Conservation (phyloP, 2,888 invertebrate species). For the Caenorhabditis imperialis region DNA sequence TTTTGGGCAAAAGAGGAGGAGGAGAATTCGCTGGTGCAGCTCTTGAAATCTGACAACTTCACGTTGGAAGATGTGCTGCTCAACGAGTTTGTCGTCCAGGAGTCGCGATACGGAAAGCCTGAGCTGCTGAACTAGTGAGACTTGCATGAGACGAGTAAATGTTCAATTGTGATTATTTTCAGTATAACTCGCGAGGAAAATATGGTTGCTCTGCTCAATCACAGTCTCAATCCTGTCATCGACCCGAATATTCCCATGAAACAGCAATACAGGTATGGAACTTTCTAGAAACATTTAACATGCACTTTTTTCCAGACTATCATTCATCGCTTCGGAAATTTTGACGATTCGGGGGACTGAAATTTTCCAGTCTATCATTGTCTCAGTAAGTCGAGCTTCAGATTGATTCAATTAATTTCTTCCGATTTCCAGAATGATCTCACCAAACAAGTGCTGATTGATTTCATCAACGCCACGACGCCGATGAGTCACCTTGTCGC, state of each 20-base stretch:
- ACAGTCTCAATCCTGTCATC: constrained; percentile 49
- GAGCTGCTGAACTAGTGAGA: constrained; percentile 64
- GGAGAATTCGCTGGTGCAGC: constrained; percentile 51
- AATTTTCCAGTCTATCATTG: constrained; percentile 43
- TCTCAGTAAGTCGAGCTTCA: constrained; percentile 29
- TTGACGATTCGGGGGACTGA: constrained; percentile 54
- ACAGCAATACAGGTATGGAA: constrained; percentile 59
- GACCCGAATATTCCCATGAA: constrained; percentile 42
- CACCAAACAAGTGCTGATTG: constrained; percentile 29
- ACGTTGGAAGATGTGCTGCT: constrained; percentile 63
- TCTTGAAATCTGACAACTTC: constrained; percentile 55
- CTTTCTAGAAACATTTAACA: neutral
- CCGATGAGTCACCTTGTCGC: constrained; percentile 58
- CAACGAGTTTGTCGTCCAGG: constrained; percentile 67
- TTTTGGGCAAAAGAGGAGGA: constrained; percentile 59
- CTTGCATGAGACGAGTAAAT: too few relatives aligned
- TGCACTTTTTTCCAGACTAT: constrained; percentile 32
- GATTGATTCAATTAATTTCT: neutral
- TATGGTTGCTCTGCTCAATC: constrained; percentile 53
- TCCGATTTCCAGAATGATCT: constrained; percentile 40
- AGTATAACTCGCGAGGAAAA: constrained; percentile 59
- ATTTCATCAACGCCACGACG: constrained; percentile 41
- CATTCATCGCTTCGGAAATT: constrained; percentile 62
- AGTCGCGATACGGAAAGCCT: constrained; percentile 62
- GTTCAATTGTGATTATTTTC: constrained; percentile 25